Conservation (phyloP, 2,888 invertebrate genomes). For the Oligia fasciuncula region DNA sequence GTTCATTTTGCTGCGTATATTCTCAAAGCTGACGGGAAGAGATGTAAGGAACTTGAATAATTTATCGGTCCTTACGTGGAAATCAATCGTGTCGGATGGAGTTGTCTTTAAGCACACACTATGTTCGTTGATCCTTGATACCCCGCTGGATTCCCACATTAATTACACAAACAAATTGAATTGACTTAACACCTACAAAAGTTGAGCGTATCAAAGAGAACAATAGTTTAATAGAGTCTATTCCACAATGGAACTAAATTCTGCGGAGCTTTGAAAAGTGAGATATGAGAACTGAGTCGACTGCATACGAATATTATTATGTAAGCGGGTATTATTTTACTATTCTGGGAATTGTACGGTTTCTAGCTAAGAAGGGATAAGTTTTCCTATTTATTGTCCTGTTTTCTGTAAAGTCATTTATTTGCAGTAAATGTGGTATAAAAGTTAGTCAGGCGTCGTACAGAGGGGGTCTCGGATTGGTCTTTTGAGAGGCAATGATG, state of each 20-base stretch:
- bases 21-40: slow-evolving; percentile 9
- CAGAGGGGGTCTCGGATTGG: too few species aligned
- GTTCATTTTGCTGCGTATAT: slow-evolving; percentile 5
- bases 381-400: not conserved
- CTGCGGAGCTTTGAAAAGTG: slow-evolving; percentile 44
- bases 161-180: slow-evolving; percentile 49
- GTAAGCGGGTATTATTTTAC: slow-evolving; percentile 29
- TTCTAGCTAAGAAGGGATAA: not conserved
- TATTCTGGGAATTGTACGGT: slow-evolving; percentile 18
- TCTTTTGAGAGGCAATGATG: too few species aligned
- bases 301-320: slow-evolving; percentile 21
- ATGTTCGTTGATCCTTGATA: slow-evolving; percentile 38
- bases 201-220: slow-evolving; percentile 38
- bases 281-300: slow-evolving; percentile 25
- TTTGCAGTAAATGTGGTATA: too few species aligned
- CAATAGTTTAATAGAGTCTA: slow-evolving; percentile 48
- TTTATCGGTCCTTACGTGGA: slow-evolving; percentile 31
- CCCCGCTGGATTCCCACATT: slow-evolving; percentile 33
- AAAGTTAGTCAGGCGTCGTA: too few species aligned
- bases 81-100: slow-evolving; percentile 30
- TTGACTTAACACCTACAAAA: slow-evolving; percentile 54
- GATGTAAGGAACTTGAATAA: slow-evolving; percentile 27
- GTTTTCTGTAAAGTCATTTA: not conserved
- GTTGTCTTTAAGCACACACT: slow-evolving; percentile 20
- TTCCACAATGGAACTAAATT: slow-evolving; percentile 40